phyloP scores from a whole-genome alignment of 2,797 vertebrate genomes.

The Botia kubotai region DNA sequence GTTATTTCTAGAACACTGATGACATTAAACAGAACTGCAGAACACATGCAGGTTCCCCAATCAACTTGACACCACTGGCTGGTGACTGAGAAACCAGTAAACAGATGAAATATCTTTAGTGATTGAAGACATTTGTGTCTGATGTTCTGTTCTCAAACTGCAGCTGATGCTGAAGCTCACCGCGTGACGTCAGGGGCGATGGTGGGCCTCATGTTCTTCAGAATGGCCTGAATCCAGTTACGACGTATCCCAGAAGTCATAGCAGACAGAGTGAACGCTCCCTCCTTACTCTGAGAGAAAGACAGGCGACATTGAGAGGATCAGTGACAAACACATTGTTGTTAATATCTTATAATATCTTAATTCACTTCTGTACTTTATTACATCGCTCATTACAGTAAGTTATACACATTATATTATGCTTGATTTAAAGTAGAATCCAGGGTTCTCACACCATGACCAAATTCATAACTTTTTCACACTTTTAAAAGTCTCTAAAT shows the following conservation, averaged over 20 bases:
- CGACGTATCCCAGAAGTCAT: conserved; percentile 98
- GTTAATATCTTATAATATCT: too few species aligned
- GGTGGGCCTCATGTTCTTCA: conserved; percentile 92
- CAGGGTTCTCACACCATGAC: background rate
- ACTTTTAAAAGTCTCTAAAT: too few species aligned
- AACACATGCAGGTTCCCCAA: too few species aligned
- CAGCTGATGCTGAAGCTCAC: conserved; percentile 76
- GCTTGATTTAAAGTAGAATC: background rate
- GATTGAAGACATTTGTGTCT: too few species aligned
- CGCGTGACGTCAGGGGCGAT: conserved; percentile 94
- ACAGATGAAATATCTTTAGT: background rate
- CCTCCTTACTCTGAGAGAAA: conserved; percentile 86
- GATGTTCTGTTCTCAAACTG: background rate
- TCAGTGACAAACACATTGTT: background rate
- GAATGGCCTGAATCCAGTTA: conserved; percentile 99
- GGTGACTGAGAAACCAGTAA: background rate
- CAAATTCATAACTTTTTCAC: too few species aligned
- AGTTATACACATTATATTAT: too few species aligned
- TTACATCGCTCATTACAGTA: background rate
- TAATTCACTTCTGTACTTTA: background rate
- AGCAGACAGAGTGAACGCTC: conserved; percentile 91
- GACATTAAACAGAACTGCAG: background rate
- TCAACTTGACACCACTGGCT: too few species aligned
- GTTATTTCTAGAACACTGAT: background rate
- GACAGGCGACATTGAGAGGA: background rate